Percentiles rank a stretch among this genome's conserved stretches.
Conservation (phyloP, 2,113 vertebrate genomes). For the Sturnira hondurensis region DNA sequence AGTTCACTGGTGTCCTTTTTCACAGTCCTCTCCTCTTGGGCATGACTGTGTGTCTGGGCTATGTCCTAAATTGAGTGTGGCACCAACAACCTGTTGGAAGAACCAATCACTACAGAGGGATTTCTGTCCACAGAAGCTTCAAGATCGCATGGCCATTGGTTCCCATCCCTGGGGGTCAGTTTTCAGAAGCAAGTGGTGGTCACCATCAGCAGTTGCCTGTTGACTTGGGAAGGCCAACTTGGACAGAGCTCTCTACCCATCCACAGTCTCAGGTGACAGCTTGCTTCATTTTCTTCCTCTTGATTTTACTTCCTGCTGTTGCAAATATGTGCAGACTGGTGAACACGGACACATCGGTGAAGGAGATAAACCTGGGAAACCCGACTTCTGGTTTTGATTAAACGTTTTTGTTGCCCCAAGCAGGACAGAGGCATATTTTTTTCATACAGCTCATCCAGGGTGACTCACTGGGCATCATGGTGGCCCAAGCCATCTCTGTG, state of each 20-base stretch:
- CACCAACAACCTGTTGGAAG: fast-evolving
- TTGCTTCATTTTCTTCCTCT: fast-evolving
- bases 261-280: fast-evolving
- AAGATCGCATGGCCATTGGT: not conserved
- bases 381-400: fast-evolving
- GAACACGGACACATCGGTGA: fast-evolving
- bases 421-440: fast-evolving
- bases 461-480: not conserved
- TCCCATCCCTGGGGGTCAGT: not conserved
- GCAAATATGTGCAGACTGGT: not conserved
- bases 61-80: fast-evolving
- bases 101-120: fast-evolving
- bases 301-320: not conserved
- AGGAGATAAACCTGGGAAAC: fast-evolving
- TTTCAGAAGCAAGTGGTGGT: fast-evolving
- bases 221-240: fast-evolving
- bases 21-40: fast-evolving
- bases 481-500: not conserved
- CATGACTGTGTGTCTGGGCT: fast-evolving
- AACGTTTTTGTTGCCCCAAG: fast-evolving
- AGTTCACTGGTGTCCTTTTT: fast-evolving
- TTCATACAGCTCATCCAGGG: not conserved
- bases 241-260: fast-evolving
- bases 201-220: fast-evolving
- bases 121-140: not conserved